phyloP scores from a whole-genome alignment of 2,113 vertebrate species.

The Catharus fuscescens region DNA sequence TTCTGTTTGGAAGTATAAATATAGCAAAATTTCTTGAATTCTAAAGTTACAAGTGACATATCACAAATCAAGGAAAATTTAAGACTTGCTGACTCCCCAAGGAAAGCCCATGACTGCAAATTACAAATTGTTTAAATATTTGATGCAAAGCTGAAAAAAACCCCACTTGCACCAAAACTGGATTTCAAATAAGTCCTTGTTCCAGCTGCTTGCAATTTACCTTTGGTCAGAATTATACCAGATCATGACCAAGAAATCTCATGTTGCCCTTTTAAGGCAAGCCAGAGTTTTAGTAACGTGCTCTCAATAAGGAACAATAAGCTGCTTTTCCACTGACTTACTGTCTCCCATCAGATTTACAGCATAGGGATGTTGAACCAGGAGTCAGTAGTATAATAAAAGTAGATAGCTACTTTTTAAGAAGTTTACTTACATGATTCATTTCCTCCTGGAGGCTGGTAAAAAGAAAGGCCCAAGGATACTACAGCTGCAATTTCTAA shows the following conservation, averaged over 20 bases:
- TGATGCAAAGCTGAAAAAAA: neutral
- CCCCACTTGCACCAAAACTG: neutral
- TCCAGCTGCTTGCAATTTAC: neutral
- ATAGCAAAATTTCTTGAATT: neutral
- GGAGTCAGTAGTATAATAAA: neutral
- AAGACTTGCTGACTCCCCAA: neutral
- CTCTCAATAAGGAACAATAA: neutral
- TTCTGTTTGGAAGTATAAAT: neutral
- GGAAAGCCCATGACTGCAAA: neutral
- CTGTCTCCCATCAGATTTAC: neutral
- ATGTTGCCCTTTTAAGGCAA: neutral
- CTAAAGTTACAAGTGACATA: neutral
- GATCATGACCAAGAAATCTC: neutral
- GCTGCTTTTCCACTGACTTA: neutral
- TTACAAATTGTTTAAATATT: neutral
- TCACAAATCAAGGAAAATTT: slow-evolving; percentile 15
- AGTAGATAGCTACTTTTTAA: neutral
- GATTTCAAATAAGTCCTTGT: neutral
- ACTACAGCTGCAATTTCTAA: slow-evolving; percentile 99
- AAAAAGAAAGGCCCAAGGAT: slow-evolving; percentile 99
- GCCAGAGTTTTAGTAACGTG: neutral
- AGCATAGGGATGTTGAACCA: neutral
- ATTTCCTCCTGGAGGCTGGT: slow-evolving; percentile 91
- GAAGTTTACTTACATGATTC: slow-evolving; percentile 83
- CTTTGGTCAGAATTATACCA: neutral